Evolutionary conservation across 1,140 invertebrate species (phyloP).

Genomic region (Aphis craccivora): DNA sequence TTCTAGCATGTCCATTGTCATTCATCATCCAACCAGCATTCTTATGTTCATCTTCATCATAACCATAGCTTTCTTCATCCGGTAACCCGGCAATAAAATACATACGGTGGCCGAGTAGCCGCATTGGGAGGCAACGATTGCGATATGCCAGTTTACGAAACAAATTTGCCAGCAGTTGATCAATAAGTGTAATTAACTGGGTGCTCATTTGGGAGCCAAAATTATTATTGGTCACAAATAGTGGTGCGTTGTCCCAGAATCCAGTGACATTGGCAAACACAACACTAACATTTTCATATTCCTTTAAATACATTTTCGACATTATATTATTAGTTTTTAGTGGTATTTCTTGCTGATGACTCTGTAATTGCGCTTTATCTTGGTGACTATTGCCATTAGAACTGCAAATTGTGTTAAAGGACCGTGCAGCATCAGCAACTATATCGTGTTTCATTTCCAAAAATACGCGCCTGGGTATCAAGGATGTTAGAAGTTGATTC

Average conservation of each 20-base stretch:
- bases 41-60: not conserved
- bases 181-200: slow-evolving; percentile 92
- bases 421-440: slow-evolving; percentile 20
- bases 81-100: slow-evolving; percentile 88
- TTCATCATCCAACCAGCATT: slow-evolving; percentile 64
- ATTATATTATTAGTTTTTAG: not conserved
- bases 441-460: slow-evolving; percentile 23
- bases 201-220: slow-evolving; percentile 71
- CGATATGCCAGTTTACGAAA: slow-evolving; percentile 93
- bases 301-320: slow-evolving; percentile 8
- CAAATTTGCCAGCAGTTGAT: slow-evolving; percentile 66
- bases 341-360: not conserved
- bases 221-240: slow-evolving; percentile 73
- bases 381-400: not conserved
- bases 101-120: slow-evolving; percentile 91
- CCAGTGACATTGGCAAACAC: slow-evolving; percentile 96
- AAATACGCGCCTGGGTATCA: not conserved
- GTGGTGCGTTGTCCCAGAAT: slow-evolving; percentile 90
- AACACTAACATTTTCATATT: slow-evolving; percentile 72
- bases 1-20: slow-evolving; percentile 84
- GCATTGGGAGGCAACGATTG: slow-evolving; percentile 87
- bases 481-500: slow-evolving; percentile 28
- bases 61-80: not conserved
- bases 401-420: not conserved
- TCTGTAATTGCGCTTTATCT: not conserved